phyloP scores from a whole-genome alignment of 2,797 vertebrate species.

The Siniperca obscura region DNA sequence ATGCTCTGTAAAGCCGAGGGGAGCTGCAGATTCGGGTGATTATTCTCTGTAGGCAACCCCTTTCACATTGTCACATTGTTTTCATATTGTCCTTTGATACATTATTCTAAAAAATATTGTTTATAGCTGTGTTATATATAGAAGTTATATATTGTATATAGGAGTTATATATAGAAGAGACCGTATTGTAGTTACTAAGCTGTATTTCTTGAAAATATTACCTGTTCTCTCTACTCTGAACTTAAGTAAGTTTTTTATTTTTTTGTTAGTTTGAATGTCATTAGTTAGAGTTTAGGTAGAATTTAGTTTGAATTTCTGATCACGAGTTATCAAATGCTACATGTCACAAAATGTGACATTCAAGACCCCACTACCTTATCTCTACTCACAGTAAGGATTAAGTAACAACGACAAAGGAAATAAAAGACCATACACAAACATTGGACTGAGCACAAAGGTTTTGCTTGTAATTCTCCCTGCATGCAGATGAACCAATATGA shows the following conservation, averaged over 20 bases:
- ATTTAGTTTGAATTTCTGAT: slow-evolving; percentile 37
- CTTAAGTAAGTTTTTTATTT: background rate
- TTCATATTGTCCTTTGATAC: background rate
- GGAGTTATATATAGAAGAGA: background rate
- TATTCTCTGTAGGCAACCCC: background rate
- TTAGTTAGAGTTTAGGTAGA: background rate
- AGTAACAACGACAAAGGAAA: slow-evolving; percentile 47
- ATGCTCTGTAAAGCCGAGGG: background rate
- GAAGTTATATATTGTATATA: background rate
- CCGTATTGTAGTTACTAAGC: background rate
- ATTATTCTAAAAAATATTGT: background rate
- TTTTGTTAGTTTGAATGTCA: slow-evolving; percentile 7
- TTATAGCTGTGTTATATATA: background rate
- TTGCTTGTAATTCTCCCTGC: slow-evolving; percentile 53
- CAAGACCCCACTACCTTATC: slow-evolving; percentile 6
- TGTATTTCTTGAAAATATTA: background rate
- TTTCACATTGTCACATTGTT: background rate
- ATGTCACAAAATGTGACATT: slow-evolving; percentile 39
- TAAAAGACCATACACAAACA: slow-evolving; percentile 47
- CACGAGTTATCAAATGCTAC: slow-evolving; percentile 13
- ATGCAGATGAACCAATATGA: slow-evolving; percentile 72
- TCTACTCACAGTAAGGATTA: slow-evolving; percentile 31
- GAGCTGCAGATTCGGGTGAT: background rate
- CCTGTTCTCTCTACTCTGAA: background rate
- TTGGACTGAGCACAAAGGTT: slow-evolving; percentile 55